A percentile compares a stretch with the other conserved stretches of the same genome.
These are phyloP conservation scores for Oppia nitens DNA, from an alignment of 1,140 invertebrate genomes.

Conservation along the genomic window DNA sequence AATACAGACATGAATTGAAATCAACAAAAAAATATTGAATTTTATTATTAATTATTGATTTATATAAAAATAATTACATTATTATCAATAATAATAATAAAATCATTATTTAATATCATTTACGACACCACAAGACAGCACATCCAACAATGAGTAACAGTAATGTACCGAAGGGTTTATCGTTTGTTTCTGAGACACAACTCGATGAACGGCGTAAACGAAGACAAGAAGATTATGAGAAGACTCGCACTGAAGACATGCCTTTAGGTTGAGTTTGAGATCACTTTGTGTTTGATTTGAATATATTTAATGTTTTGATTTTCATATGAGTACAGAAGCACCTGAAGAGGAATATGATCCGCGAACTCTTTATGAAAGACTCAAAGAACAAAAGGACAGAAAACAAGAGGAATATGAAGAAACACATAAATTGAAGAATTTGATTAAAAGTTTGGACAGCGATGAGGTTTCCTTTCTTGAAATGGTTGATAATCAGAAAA, in stretches of 20 bases:
- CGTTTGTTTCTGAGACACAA: conserved; percentile 65
- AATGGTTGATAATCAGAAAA: conserved; percentile 63
- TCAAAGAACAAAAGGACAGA: conserved; percentile 78
- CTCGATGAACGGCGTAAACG: conserved; percentile 53
- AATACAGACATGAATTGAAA: too few species aligned
- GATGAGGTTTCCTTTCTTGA: conserved; percentile 88
- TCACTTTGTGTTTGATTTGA: conserved; percentile 11
- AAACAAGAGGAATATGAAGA: conserved; percentile 87
- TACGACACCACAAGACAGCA: too few species aligned
- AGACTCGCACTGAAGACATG: conserved; percentile 66
- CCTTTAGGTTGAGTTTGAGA: conserved; percentile 47
- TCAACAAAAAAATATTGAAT: too few species aligned
- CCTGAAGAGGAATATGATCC: conserved; percentile 62
- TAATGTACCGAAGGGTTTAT: conserved; percentile 4
- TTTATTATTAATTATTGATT: too few species aligned
- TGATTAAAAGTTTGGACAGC: conserved; percentile 82
- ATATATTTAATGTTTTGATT: conserved; percentile 10
- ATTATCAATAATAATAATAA: too few species aligned
- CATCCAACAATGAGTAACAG: background rate
- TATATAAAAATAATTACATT: too few species aligned
- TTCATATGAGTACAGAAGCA: conserved; percentile 41
- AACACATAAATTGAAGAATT: conserved; percentile 78
- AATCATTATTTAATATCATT: too few species aligned
- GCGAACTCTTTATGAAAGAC: conserved; percentile 63
- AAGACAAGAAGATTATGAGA: conserved; percentile 86